Conservation (phyloP, 2,113 vertebrate species). For the Nansenia antarctica region DNA sequence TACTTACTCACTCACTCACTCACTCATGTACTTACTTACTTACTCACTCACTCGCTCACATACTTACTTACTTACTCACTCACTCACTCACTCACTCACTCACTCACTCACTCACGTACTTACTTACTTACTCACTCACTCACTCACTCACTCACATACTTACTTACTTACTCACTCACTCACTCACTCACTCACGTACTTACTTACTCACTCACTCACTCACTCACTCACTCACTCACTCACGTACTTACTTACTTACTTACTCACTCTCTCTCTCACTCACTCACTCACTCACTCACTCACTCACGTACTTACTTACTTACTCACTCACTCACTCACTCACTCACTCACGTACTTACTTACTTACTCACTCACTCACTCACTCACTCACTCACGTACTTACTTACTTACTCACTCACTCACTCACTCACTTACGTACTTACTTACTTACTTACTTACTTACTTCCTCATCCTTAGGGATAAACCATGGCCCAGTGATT, state of each 20-base stretch:
- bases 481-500: conserved; percentile 89
- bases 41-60: too few relatives aligned
- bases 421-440: not conserved
- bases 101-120: not conserved
- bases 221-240: too few relatives aligned
- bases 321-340: too few relatives aligned
- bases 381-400: not conserved
- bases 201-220: not conserved
- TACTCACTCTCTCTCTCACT: not conserved
- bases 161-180: not conserved
- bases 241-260: not conserved
- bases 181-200: not conserved
- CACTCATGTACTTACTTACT: not conserved
- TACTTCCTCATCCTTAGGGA: conserved; percentile 65
- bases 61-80: not conserved
- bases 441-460: not conserved
- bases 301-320: not conserved
- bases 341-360: too few relatives aligned
- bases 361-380: not conserved
- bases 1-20: not conserved
- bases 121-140: not conserved
- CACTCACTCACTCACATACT: not conserved
- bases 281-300: too few relatives aligned
- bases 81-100: too few relatives aligned
- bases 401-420: not conserved